Evolutionary conservation across 2,113 vertebrate genomes (phyloP), one percentile per base, ranked within the genome.

Genomic region (Oreotrochilus melanogaster): DNA sequence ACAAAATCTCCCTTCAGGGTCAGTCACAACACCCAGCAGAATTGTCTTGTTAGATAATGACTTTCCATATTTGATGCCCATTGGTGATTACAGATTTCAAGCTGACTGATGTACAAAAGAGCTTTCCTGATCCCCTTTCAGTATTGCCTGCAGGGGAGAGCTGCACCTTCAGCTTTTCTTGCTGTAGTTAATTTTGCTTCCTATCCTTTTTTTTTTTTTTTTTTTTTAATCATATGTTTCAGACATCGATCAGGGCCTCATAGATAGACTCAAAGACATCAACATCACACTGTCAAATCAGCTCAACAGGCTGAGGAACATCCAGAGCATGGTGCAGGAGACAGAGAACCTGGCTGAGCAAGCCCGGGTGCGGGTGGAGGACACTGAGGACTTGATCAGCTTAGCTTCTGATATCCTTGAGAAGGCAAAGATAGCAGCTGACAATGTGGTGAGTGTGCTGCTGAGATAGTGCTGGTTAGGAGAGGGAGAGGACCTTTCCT

Each of bases 271-370:
- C 58, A 98, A 97, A 95, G 93, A 88, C 96, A 98, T 99, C 96
- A 99, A 99, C 95, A 98, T 72, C 97, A 99, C 99, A 0, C 95
- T 99, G 85, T 98, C 92, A 4, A 98, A 98, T 54, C 99, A 99
- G 81, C 99, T 99, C 85, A 98, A 98, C 97, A 98, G 99, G 6
- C 98, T 99, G 92, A 99, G 99, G 96, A 99, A 97, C 96, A 99
- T 99, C 93, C 98, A 98, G 74, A 98, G 96, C 93, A 99, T 98
- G 0, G 98, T 99, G 71, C 98, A 96, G 43, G 97, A 98, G 92
- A 99, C 99, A 0, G 98, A 98, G 69, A 80, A 62, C 24, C 97
- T 99, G 97, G 99, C 99, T 0, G 98, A 99, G 51, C 98, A 98
- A 42, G 99, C 99, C 2, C 98, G 98, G 25, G 71, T 79, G 82